Conservation (phyloP, 1,140 invertebrate genomes). For the Portunus trituberculatus region DNA sequence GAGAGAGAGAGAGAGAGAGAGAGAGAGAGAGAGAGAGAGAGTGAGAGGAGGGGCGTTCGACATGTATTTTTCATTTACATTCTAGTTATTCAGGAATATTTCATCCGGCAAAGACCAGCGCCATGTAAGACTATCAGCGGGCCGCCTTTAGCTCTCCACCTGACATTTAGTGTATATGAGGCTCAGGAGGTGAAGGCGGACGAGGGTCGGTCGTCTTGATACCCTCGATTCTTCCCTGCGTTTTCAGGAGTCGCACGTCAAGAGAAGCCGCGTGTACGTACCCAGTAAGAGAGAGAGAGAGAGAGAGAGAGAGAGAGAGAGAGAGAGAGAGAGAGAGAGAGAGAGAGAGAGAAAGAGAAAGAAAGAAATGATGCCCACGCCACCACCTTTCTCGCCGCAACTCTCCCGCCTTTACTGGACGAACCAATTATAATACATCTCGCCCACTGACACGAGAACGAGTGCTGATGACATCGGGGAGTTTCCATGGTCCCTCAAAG, state of each 20-base stretch:
- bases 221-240: neutral
- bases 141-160: neutral
- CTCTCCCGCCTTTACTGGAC: neutral
- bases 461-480: neutral
- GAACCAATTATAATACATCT: slow-evolving; percentile 30
- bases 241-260: neutral
- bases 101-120: neutral
- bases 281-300: neutral
- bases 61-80: no score
- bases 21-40: neutral
- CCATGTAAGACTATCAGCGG: neutral
- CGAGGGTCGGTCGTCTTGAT: neutral
- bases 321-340: slow-evolving; percentile 11
- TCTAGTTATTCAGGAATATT: neutral
- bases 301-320: slow-evolving; percentile 12
- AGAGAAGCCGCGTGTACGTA: neutral
- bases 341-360: neutral
- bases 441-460: neutral
- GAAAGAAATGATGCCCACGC: neutral
- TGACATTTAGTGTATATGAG: slow-evolving; percentile 5
- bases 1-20: neutral
- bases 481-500: neutral
- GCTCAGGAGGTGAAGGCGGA: neutral
- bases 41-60: neutral
- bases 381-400: neutral